These are phyloP conservation scores for Neolamprologus longior DNA, from an alignment of 2,113 vertebrate species.

Conservation along the genomic window DNA sequence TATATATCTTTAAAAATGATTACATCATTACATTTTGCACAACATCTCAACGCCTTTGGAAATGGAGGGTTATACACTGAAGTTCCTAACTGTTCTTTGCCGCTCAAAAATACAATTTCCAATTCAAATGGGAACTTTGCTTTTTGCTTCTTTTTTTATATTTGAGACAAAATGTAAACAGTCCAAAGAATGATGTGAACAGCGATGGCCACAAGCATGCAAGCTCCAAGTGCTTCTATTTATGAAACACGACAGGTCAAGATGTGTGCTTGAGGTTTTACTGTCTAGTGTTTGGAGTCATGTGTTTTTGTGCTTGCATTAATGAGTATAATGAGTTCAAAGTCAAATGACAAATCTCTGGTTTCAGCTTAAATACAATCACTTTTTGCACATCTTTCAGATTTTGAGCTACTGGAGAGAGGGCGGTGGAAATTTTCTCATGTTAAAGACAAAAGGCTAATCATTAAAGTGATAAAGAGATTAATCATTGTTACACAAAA, in stretches of 20 bases:
- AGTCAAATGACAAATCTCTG: not conserved
- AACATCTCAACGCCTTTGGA: not conserved
- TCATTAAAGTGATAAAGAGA: not conserved
- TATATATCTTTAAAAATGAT: not conserved
- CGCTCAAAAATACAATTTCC: not conserved
- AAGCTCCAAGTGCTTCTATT: not conserved
- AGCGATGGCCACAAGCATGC: not conserved
- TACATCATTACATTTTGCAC: not conserved
- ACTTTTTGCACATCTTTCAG: not conserved
- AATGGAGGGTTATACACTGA: not conserved
- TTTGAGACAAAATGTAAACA: not conserved
- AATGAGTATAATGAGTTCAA: not conserved
- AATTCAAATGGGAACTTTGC: not conserved
- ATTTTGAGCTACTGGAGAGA: not conserved
- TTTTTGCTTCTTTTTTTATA: not conserved
- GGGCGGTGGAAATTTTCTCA: not conserved
- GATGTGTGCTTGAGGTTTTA: not conserved
- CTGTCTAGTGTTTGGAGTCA: not conserved
- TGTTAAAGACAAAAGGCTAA: not conserved
- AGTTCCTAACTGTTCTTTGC: not conserved
- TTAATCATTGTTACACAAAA: not conserved
- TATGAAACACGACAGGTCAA: not conserved
- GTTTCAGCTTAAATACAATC: not conserved
- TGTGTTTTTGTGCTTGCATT: not conserved
- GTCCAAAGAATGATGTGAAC: not conserved